Evolutionary conservation across 2,113 vertebrate species (phyloP).

Genomic region (Oncorhynchus tshawytscha): DNA sequence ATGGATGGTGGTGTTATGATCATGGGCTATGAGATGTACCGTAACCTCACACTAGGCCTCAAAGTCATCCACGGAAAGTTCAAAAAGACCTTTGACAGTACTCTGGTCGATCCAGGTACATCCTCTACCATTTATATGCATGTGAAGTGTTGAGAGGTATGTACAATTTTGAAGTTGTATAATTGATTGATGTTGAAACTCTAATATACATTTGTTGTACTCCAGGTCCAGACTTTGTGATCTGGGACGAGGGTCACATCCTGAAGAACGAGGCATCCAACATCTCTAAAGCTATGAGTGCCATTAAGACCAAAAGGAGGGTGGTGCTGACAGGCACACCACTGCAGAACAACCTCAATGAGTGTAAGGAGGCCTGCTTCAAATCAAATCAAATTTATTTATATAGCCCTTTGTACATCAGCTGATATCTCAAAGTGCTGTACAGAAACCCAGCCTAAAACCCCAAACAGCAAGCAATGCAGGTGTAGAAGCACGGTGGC

Average conservation of each 20-base stretch:
- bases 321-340: conserved; percentile 95
- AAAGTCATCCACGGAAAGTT: conserved; percentile 76
- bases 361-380: conserved; percentile 80
- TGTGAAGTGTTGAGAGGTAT: neutral
- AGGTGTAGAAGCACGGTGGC: too few relatives aligned
- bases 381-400: too few relatives aligned
- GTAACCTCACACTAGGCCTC: conserved; percentile 80
- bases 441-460: too few relatives aligned
- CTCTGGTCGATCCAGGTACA: conserved; percentile 89
- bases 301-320: conserved; percentile 85
- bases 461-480: too few relatives aligned
- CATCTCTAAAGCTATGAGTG: conserved; percentile 90
- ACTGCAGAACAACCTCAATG: conserved; percentile 92
- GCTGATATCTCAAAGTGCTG: too few relatives aligned
- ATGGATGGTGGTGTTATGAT: conserved; percentile 90
- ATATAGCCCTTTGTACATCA: too few relatives aligned
- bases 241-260: conserved; percentile 92
- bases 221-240: conserved; percentile 91
- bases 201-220: conserved; percentile 17
- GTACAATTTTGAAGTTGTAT: neutral
- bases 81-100: conserved; percentile 79
- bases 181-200: neutral
- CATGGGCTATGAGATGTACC: conserved; percentile 93
- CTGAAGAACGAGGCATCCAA: conserved; percentile 87
- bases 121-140: neutral